phyloP scores from a whole-genome alignment of 1,140 invertebrate species.

The Nephila pilipes region DNA sequence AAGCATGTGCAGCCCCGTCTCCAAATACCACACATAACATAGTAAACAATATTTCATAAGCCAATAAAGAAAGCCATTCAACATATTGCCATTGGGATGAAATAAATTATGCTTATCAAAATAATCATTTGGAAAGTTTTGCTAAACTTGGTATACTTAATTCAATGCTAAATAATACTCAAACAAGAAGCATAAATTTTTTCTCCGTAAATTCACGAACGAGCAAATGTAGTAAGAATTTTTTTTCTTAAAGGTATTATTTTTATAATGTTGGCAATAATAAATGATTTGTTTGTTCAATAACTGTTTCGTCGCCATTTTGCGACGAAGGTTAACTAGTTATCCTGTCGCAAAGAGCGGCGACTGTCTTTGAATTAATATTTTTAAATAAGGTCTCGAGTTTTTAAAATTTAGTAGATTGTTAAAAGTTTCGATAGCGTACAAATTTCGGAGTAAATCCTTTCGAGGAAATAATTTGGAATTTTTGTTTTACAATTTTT shows the following conservation, averaged over 20 bases:
- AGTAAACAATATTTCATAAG: no score
- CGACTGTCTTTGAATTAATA: not conserved
- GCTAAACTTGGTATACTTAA: no score
- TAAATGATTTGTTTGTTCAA: constrained; percentile 20
- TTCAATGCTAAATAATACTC: no score
- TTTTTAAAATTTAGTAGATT: not conserved
- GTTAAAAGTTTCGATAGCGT: not conserved
- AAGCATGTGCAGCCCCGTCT: no score
- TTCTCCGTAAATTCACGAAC: no score
- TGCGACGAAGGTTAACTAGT: constrained; percentile 56
- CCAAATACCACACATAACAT: no score
- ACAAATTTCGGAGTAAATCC: not conserved
- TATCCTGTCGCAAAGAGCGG: constrained; percentile 18
- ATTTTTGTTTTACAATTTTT: constrained; percentile 20
- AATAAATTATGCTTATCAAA: no score
- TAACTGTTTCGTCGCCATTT: constrained; percentile 64
- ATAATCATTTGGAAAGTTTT: no score
- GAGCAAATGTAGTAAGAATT: no score
- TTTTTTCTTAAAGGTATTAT: not conserved
- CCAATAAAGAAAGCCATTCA: no score
- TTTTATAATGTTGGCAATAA: not conserved
- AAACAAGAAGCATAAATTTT: no score
- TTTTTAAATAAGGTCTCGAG: not conserved
- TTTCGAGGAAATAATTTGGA: constrained; percentile 3
- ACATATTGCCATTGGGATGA: no score